Base-by-base conservation (phyloP, 2,888 invertebrate genomes). In the Lycocerus yunnanus region DNA sequence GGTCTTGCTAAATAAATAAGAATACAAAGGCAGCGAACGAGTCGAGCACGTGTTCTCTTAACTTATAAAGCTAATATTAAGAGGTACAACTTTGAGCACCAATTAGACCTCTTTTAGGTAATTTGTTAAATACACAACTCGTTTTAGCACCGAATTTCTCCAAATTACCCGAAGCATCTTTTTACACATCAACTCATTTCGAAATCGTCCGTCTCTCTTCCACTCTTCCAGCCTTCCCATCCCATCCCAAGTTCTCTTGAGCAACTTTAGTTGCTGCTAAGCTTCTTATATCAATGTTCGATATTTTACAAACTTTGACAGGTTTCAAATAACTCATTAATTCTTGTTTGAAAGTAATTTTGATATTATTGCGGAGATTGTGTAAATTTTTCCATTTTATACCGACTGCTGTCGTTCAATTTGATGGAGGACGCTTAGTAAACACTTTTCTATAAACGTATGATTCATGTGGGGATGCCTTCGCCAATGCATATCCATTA, bases 81-180 rank as follows among this genome's bases (percentile, higher is more conserved):
- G 69, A 73, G 69, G 65, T 43, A 69, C 43, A 73, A 73, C 73
- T 69, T 72, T 27, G 15, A 66, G 66, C 59, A 69, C 69, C 69
- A 73, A 73, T 74, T 71, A 68, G 67, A 71, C 20, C 74, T 63
- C 63, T 74, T 74, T 71, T 74, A 74, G 27, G 58, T 71, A 74
- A 74, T 70, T 71, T 74, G n/a, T 61, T 65, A 58, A 68, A 68
- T 59, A 66, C 61, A 73, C 66, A 66, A 74, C 63, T 21, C 58
- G 14, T 59, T 60, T 72, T 72, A 72, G 68, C 68, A 72, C 68
- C 72, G 43, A 66, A 58, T 66, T 71, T 71, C 71, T 71, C 21
- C 16, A 66, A 71, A 66, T 63, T 69, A 21, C 15, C 3, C 14
- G 24, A 68, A 43, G 14, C 27, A 27, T 27, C 27, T 27, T 27